Evolutionary conservation across 2,113 vertebrate species (phyloP), one percentile per base, ranked within the genome.

Genomic region (Laterallus jamaicensis): DNA sequence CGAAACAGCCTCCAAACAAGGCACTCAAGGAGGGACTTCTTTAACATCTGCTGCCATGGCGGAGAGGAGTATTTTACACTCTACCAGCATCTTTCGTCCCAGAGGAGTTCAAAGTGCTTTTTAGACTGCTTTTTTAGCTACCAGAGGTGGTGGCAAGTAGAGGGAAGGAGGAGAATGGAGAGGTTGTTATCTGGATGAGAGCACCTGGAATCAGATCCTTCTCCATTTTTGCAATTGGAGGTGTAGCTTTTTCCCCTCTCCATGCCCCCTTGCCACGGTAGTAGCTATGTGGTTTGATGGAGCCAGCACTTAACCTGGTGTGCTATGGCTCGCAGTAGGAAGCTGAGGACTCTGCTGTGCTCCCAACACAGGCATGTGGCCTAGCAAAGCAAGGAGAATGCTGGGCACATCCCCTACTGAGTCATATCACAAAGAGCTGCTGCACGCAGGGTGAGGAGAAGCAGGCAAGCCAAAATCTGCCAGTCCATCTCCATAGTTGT

Each of bases 1-100:
- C 32, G 52, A 24, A 69, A 42, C 19, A 44, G 32, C 50, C 59
- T 10, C 28, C 32, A 42, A 76, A 59, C 4, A 5, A 76, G 42
- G n/a, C 28, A 0, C 66, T 86, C 37, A 6, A 0, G 0, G n/a
- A 64, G 67, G 56, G 67, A 39, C 49, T 87, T 0, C 0, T 26
- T 25, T 81, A 58, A 35, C 29, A 62, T 58, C 29, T 11, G 1
- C 50, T 76, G 25, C 64, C 31, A 20, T 11, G 37, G 17, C 5
- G 7, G 11, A 74, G 40, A 77, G 42, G 35, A 25, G 3, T 88
- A 32, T 67, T 88, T 49, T 83, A 42, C 58, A 32, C 25, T 92
- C 20, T 56, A 4, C 16, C 6, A 3, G 5, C 4, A 9, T n/a
- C 40, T 93, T 92, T 86, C 28, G 67, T 88, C 85, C 64, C 37